phyloP scores from a whole-genome alignment of 1,140 invertebrate genomes.

The Aleiodes sp. region DNA sequence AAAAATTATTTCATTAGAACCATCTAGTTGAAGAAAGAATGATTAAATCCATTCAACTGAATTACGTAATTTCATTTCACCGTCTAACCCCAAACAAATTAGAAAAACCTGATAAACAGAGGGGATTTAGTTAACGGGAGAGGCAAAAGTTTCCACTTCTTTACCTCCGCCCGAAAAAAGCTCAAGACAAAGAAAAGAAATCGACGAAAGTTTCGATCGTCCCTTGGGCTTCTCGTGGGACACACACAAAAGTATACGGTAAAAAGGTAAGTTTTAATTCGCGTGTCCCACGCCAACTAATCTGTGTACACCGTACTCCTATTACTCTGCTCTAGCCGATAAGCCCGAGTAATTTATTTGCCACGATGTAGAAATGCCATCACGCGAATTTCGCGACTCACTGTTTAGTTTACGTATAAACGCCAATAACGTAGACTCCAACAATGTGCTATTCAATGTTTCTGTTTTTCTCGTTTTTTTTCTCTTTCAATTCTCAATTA shows the following conservation, averaged over 20 bases:
- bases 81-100: too few species aligned
- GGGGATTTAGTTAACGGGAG: too few species aligned
- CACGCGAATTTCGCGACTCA: conserved; percentile 52
- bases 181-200: conserved; percentile 1
- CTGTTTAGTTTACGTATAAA: neutral
- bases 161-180: too few species aligned
- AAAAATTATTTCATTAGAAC: too few species aligned
- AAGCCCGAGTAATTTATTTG: conserved; percentile 66
- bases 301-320: conserved; percentile 64
- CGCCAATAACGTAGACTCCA: neutral
- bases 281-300: conserved; percentile 62
- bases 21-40: too few species aligned
- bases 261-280: conserved; percentile 62
- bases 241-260: conserved; percentile 7
- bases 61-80: too few species aligned
- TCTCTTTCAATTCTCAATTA: too few species aligned
- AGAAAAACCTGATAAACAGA: too few species aligned
- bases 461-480: too few species aligned
- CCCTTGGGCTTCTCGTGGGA: neutral
- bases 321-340: conserved; percentile 57
- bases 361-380: conserved; percentile 59
- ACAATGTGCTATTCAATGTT: too few species aligned
- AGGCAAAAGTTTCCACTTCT: too few species aligned
- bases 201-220: neutral
- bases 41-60: too few species aligned